Evolutionary conservation across 92 coral and sea anemone species (phyloP), one percentile per base, ranked within the genome.

Genomic region (Parazoanthus darwini): DNA sequence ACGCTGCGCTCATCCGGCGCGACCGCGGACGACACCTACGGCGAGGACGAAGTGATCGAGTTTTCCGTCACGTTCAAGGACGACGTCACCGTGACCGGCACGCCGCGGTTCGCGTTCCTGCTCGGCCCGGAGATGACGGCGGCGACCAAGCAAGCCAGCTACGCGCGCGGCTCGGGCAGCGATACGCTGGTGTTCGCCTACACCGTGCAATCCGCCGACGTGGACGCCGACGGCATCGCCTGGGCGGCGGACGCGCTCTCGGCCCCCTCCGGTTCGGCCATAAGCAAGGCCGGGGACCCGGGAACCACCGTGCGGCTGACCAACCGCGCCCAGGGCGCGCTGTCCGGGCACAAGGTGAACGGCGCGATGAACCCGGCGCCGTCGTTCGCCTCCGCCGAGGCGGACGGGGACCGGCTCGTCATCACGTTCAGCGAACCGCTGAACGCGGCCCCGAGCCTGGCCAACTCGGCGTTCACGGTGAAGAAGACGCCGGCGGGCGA

Each of bases 111-210:
- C 73, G 73, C 73, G 73, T 67, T 67, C 73, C 73, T 67, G 73
- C 73, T 67, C 73, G 73, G 73, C 73, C 73, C 73, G 73, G 73
- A 67, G 73, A 67, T 67, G 73, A 67, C 73, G 73, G 73, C 73
- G 73, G 73, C 73, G 73, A 67, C 73, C 73, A 67, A 67, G 73
- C 73, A 67, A 67, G 73, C 73, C 73, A 67, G 73, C 73, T 67
- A 67, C 73, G 73, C 73, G 73, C 73, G 73, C 73, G 73, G 73
- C 73, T 67, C 73, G 73, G 73, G 73, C 73, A 67, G 73, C 73
- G 73, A 67, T 67, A 67, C 73, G 73, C 73, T 67, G 73, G 73
- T 67, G 73, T 67, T 67, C 73, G 73, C 73, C 73, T 67, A 67
- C 73, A 67, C 73, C 73, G 73, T 67, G 73, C 73, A 67, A 67